These are phyloP conservation scores for Patella vulgata DNA, from an alignment of 1,140 invertebrate genomes.

Conservation along the genomic window DNA sequence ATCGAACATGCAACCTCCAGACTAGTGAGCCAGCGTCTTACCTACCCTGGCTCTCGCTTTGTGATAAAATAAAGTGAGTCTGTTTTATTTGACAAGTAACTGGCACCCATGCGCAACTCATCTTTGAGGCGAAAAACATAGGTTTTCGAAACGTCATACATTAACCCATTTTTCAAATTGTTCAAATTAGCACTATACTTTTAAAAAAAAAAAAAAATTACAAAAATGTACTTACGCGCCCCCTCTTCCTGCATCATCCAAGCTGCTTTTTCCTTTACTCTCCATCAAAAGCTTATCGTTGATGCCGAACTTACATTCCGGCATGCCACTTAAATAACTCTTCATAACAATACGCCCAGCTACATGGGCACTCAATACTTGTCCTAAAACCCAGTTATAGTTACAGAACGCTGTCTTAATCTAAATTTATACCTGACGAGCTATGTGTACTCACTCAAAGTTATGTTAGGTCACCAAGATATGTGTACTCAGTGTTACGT, in stretches of 20 bases:
- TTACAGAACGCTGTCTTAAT: too few species aligned
- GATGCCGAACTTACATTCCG: conserved; percentile 99
- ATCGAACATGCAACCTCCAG: too few species aligned
- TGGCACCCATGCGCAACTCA: too few species aligned
- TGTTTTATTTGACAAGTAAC: too few species aligned
- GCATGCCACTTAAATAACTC: conserved; percentile 99
- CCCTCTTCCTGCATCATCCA: conserved; percentile 83
- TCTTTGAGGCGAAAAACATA: background rate
- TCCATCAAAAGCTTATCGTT: conserved; percentile 99
- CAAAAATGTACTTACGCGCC: conserved; percentile 13
- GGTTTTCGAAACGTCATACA: background rate
- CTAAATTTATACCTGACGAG: too few species aligned
- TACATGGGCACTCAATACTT: conserved; percentile 98
- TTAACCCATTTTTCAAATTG: too few species aligned
- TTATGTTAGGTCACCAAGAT: too few species aligned
- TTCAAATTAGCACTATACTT: background rate
- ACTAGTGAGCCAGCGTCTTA: too few species aligned
- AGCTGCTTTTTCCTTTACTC: conserved; percentile 82
- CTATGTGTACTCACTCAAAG: too few species aligned
- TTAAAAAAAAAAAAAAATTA: background rate
- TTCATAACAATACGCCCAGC: conserved; percentile 99
- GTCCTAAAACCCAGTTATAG: conserved; percentile 77
- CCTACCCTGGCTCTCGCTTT: background rate
- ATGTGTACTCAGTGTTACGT: too few species aligned
- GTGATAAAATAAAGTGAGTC: background rate